These are phyloP conservation scores for Oscheius sp. DNA, from an alignment of 2,888 invertebrate species.

Conservation along the genomic window DNA sequence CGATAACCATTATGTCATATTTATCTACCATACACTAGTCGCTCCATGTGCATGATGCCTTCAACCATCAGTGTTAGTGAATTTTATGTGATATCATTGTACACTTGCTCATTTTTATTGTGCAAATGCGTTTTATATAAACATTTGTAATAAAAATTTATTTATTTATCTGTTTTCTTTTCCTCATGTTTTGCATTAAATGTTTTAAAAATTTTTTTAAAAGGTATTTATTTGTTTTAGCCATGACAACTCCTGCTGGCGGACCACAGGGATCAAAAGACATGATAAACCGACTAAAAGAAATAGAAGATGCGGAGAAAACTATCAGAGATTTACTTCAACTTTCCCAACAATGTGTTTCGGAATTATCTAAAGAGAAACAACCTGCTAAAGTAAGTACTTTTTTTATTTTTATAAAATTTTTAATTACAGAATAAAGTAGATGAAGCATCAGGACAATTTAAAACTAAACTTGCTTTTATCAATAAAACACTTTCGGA, in stretches of 20 bases:
- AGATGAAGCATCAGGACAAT: constrained; percentile 52
- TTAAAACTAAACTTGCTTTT: constrained; percentile 44
- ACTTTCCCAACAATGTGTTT: constrained; percentile 41
- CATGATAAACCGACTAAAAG: constrained; percentile 42
- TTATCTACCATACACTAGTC: too few relatives aligned
- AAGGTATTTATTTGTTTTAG: background rate
- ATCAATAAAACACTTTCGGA: constrained; percentile 47
- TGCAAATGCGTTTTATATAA: background rate
- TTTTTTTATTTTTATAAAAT: background rate
- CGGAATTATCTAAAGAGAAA: constrained; percentile 57
- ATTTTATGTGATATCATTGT: background rate
- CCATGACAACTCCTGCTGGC: constrained; percentile 28
- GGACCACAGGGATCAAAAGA: background rate
- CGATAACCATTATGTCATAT: too few relatives aligned
- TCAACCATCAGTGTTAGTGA: constrained; percentile 1
- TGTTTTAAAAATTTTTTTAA: too few relatives aligned
- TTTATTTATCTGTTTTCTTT: background rate
- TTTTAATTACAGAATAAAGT: constrained; percentile 45
- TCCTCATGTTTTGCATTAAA: background rate
- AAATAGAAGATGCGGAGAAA: constrained; percentile 46
- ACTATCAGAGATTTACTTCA: constrained; percentile 53
- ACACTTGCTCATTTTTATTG: background rate
- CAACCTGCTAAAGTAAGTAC: constrained; percentile 50
- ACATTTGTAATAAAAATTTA: background rate
- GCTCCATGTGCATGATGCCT: too few relatives aligned